Evolutionary conservation across 2,797 vertebrate species (phyloP).

Genomic region (Jordanella pulchra): DNA sequence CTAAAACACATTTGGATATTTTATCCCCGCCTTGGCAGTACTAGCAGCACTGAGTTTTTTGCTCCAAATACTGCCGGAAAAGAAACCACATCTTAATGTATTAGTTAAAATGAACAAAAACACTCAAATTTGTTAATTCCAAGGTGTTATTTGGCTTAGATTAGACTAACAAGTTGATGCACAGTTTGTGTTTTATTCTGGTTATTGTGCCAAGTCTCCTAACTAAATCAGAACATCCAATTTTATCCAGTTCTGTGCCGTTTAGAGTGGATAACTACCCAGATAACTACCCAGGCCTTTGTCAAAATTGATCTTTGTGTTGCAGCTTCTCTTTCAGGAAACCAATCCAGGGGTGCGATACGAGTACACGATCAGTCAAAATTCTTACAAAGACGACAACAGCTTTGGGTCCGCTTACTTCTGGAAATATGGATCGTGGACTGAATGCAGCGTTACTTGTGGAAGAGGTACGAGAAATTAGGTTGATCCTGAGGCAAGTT

Average conservation of each 20-base stretch:
- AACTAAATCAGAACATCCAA: not conserved
- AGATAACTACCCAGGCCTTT: too few species aligned
- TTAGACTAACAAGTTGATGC: not conserved
- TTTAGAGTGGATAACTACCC: not conserved
- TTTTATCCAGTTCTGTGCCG: not conserved
- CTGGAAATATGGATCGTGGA: constrained; percentile 92
- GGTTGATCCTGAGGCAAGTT: not conserved
- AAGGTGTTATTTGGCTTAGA: not conserved
- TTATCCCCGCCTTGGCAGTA: too few species aligned
- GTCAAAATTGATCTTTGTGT: constrained; percentile 22
- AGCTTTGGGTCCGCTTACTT: constrained; percentile 76
- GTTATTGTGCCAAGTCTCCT: not conserved
- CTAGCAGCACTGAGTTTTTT: not conserved
- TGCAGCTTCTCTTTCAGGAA: constrained; percentile 95
- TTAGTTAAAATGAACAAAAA: not conserved
- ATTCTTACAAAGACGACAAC: constrained; percentile 57
- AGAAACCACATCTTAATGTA: not conserved
- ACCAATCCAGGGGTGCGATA: constrained; percentile 92
- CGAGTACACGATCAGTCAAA: constrained; percentile 89
- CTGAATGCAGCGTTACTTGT: constrained; percentile 89
- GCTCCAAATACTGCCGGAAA: not conserved
- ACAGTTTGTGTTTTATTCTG: not conserved
- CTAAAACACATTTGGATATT: not conserved
- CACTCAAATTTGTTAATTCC: not conserved
- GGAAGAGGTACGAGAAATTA: constrained; percentile 82